Conservation (phyloP, 1,140 invertebrate genomes). For the Venturia canescens region DNA sequence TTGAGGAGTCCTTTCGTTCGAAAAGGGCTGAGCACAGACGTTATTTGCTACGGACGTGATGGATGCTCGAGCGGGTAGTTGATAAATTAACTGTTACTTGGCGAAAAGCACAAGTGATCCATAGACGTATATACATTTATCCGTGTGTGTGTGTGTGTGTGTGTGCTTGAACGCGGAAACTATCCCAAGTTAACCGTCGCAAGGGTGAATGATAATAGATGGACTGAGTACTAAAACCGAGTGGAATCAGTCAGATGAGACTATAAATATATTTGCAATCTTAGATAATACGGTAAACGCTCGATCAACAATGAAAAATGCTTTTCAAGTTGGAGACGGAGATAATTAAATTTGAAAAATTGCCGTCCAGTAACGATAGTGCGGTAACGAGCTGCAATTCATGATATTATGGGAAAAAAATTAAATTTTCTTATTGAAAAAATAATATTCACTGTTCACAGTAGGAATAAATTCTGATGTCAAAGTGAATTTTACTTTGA, state of each 20-base stretch:
- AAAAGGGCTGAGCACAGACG: not conserved
- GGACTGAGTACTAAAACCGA: not conserved
- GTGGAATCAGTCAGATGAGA: not conserved
- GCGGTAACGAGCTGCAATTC: too few relatives aligned
- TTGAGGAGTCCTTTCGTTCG: not conserved
- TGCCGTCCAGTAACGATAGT: too few relatives aligned
- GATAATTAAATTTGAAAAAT: too few relatives aligned
- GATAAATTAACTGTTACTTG: constrained; percentile 45
- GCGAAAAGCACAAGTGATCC: not conserved
- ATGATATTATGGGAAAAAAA: too few relatives aligned
- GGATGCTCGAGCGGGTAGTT: constrained; percentile 46
- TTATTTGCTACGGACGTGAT: constrained; percentile 29
- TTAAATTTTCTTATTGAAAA: too few relatives aligned
- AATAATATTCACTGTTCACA: too few relatives aligned
- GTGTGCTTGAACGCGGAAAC: not conserved
- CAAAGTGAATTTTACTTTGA: too few relatives aligned
- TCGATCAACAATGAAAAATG: not conserved
- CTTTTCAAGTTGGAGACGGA: not conserved
- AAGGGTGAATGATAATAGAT: constrained; percentile 28
- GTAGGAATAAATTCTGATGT: too few relatives aligned
- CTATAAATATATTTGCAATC: constrained; percentile 6
- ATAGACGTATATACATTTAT: constrained; percentile 1
- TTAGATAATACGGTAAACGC: constrained; percentile 46
- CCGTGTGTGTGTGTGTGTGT: not conserved
- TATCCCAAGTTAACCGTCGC: not conserved